A percentile compares a stretch with the other conserved stretches of the same genome.
Evolutionary conservation across 1,140 invertebrate species (phyloP).

Genomic region (Galendromus occidentalis): DNA sequence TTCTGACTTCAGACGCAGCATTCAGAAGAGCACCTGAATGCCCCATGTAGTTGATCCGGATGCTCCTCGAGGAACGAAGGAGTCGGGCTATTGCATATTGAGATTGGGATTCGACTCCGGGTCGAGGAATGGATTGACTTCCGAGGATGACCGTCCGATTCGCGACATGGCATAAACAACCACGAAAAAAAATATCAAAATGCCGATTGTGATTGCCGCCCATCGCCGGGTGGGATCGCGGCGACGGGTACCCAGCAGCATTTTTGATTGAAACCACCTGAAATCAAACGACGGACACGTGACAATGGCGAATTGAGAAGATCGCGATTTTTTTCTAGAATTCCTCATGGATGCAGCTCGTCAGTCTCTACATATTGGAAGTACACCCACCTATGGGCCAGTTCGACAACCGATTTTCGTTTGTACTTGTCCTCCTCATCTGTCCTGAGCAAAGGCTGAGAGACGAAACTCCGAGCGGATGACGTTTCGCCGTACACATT

Average conservation of each 20-base stretch:
- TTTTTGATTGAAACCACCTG: slow-evolving; percentile 6
- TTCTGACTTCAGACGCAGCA: not conserved
- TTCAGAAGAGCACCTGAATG: not conserved
- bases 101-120: not conserved
- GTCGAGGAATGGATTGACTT: not conserved
- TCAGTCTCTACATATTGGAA: too few relatives aligned
- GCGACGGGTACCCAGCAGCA: not conserved
- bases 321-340: too few relatives aligned
- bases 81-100: too few relatives aligned
- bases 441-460: not conserved
- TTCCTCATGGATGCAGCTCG: too few relatives aligned
- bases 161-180: not conserved
- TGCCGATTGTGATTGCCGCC: not conserved
- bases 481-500: too few relatives aligned
- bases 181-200: not conserved
- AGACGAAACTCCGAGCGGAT: too few relatives aligned
- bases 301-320: too few relatives aligned
- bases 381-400: not conserved
- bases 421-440: slow-evolving; percentile 8
- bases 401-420: not conserved
- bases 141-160: not conserved
- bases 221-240: not conserved
- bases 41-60: too few relatives aligned
- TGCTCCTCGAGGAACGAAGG: too few relatives aligned
- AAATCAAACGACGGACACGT: too few relatives aligned